Conservation (phyloP, 2,113 vertebrate species). For the Dasyornis broadbenti region DNA sequence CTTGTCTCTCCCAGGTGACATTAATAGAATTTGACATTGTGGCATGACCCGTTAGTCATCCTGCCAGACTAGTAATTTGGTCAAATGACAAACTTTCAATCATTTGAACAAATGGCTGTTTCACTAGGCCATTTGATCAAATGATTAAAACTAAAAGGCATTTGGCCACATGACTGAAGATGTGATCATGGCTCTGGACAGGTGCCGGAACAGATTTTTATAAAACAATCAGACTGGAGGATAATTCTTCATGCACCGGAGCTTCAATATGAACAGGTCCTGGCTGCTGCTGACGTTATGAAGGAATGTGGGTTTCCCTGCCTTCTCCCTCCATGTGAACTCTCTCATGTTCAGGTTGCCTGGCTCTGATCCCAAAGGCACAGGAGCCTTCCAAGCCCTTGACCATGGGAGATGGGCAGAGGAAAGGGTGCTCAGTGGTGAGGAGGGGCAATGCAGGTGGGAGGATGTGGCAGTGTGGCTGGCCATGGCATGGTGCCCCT, state of each 20-base stretch:
- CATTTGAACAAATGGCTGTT: constrained; percentile 57
- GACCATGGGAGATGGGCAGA: not conserved
- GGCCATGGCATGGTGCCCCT: not conserved
- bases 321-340: not conserved
- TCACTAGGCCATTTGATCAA: constrained; percentile 48
- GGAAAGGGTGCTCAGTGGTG: not conserved
- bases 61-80: constrained; percentile 60
- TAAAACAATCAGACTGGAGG: constrained; percentile 43
- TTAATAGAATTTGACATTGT: constrained; percentile 47
- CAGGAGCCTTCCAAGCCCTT: not conserved
- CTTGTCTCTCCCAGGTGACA: constrained; percentile 9
- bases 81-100: constrained; percentile 67
- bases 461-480: not conserved
- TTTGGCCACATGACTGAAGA: constrained; percentile 56
- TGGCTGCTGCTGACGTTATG: not conserved
- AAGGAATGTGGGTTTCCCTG: not conserved
- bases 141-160: constrained; percentile 62
- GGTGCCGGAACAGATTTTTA: constrained; percentile 51
- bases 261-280: not conserved
- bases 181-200: constrained; percentile 47
- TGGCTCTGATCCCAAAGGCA: not conserved
- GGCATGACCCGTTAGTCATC: constrained; percentile 52
- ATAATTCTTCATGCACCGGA: not conserved
- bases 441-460: not conserved
- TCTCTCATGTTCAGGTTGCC: not conserved